phyloP scores from a whole-genome alignment of 1,140 invertebrate species.

The Heliothis subflexa region DNA sequence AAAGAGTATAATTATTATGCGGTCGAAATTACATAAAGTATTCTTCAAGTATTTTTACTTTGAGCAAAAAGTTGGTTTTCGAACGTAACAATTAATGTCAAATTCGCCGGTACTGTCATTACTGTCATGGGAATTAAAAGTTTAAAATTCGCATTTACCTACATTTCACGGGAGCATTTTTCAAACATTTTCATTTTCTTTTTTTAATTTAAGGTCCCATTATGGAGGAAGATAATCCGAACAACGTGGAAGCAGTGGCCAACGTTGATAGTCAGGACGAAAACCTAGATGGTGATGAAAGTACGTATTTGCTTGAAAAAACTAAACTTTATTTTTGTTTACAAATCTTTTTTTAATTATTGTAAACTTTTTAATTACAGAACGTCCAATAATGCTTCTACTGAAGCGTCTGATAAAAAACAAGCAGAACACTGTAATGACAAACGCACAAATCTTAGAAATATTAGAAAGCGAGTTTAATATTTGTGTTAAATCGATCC shows the following conservation, averaged over 20 bases:
- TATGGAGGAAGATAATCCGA: slow-evolving; percentile 32
- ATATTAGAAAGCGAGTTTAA: slow-evolving; percentile 73
- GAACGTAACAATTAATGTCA: too few relatives aligned
- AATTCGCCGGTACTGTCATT: too few relatives aligned
- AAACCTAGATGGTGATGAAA: slow-evolving; percentile 9
- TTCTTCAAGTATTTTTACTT: too few relatives aligned
- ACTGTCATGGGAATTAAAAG: too few relatives aligned
- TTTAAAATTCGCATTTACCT: too few relatives aligned
- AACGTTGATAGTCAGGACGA: slow-evolving; percentile 4
- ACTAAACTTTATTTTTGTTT: neutral
- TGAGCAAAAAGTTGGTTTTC: too few relatives aligned
- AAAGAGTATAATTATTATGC: too few relatives aligned
- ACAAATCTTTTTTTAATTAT: neutral
- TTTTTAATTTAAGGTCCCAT: neutral
- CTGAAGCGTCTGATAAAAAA: slow-evolving; percentile 67
- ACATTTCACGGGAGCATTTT: neutral
- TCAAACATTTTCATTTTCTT: neutral
- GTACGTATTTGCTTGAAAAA: neutral
- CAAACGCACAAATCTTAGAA: slow-evolving; percentile 71
- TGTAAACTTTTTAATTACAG: slow-evolving; percentile 31
- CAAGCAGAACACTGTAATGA: slow-evolving; percentile 72
- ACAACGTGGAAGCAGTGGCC: slow-evolving; percentile 14
- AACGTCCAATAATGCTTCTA: slow-evolving; percentile 61
- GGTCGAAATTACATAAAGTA: too few relatives aligned
- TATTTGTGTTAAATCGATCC: slow-evolving; percentile 56